These are phyloP conservation scores for Orthosia gothica DNA, from an alignment of 2,888 invertebrate species.

Conservation along the genomic window DNA sequence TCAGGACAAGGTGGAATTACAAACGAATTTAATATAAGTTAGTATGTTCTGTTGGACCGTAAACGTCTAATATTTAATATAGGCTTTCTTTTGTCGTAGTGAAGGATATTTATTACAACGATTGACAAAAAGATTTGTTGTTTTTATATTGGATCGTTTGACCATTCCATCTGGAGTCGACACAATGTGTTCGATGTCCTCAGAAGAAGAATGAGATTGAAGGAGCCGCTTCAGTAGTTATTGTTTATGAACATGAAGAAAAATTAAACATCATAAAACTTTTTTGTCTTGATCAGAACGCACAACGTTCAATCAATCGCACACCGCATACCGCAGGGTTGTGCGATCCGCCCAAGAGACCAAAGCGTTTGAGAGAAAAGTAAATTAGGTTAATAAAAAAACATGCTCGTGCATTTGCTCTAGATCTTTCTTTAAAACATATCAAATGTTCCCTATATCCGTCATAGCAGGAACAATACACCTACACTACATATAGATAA, in stretches of 20 bases:
- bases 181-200: neutral
- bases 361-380: no score
- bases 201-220: neutral
- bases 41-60: conserved; percentile 30
- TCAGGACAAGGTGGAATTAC: conserved; percentile 32
- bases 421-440: neutral
- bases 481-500: neutral
- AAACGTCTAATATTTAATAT: conserved; percentile 38
- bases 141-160: conserved; percentile 8
- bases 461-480: neutral
- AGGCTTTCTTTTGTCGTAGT: conserved; percentile 17
- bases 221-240: neutral
- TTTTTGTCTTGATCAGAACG: no score
- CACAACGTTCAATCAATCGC: no score
- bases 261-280: neutral
- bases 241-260: neutral
- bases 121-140: conserved; percentile 15
- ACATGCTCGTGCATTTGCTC: neutral
- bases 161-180: neutral
- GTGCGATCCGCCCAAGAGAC: no score
- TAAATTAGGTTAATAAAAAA: neutral
- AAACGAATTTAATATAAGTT: conserved; percentile 45
- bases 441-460: neutral
- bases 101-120: conserved; percentile 30
- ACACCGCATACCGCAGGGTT: no score